phyloP scores from a whole-genome alignment of 2,113 vertebrate genomes.

The Cynopterus brachyotis region DNA sequence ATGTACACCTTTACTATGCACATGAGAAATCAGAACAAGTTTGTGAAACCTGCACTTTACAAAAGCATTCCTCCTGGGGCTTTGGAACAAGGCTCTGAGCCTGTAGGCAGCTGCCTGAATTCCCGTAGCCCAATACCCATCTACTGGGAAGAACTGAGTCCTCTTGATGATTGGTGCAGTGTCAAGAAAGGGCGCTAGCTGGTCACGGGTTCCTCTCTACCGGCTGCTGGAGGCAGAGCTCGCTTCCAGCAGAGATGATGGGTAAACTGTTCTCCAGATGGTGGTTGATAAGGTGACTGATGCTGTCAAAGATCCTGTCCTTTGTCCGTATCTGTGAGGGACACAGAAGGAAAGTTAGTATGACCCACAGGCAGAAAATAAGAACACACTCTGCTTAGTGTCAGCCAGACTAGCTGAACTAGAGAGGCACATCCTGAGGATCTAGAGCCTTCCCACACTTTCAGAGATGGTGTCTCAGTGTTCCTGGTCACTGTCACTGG shows the following conservation, averaged over 20 bases:
- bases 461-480: neutral
- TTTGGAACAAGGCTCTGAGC: neutral
- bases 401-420: neutral
- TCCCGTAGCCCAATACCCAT: neutral
- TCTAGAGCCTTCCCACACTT: accelerated
- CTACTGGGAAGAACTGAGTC: neutral
- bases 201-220: conserved; percentile 91
- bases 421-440: neutral
- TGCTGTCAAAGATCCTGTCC: conserved; percentile 97
- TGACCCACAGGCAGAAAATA: no score
- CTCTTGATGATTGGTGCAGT: neutral
- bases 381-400: accelerated
- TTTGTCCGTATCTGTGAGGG: conserved; percentile 94
- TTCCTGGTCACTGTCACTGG: no score
- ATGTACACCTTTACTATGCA: conserved; percentile 90
- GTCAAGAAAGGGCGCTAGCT: neutral
- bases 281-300: conserved; percentile 96
- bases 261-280: conserved; percentile 97
- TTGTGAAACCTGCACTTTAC: conserved; percentile 87
- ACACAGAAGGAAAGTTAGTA: neutral
- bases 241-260: conserved; percentile 95
- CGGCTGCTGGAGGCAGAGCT: conserved; percentile 96
- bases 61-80: conserved; percentile 71
- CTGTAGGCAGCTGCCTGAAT: neutral
- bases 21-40: conserved; percentile 85